phyloP scores from a whole-genome alignment of 2,113 vertebrate genomes.

The Clupea harengus region DNA sequence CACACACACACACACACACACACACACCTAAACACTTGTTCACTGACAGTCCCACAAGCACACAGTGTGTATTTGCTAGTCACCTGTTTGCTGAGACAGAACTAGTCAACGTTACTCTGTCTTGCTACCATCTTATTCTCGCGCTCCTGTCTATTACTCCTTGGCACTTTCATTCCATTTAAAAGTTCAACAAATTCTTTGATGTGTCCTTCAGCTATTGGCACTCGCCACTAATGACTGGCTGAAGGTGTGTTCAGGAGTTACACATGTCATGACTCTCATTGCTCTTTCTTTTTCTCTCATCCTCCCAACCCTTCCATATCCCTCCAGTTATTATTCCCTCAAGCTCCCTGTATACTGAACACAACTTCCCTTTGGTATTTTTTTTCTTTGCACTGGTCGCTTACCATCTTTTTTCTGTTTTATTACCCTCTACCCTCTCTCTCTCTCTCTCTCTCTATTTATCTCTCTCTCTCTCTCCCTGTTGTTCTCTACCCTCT shows the following conservation, averaged over 20 bases:
- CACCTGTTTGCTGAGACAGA: constrained; percentile 33
- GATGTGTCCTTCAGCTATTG: neutral
- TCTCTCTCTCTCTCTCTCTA: neutral
- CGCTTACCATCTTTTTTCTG: neutral
- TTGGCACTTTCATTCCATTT: neutral
- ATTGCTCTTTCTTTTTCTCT: neutral
- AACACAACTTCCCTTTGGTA: neutral
- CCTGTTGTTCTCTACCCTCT: neutral
- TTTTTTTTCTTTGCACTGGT: too few relatives aligned
- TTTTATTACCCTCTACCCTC: neutral
- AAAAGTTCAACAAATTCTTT: neutral
- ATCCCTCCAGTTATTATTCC: neutral
- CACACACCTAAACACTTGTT: constrained; percentile 16
- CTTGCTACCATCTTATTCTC: neutral
- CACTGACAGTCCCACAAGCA: neutral
- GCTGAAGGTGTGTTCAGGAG: neutral
- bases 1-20: too few relatives aligned
- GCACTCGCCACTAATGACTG: too few relatives aligned
- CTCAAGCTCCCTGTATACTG: neutral
- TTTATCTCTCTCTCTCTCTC: neutral
- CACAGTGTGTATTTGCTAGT: constrained; percentile 36
- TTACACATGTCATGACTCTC: neutral
- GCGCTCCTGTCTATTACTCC: neutral
- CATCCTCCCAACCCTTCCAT: neutral
- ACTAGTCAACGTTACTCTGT: neutral